These are phyloP conservation scores for Poecile montanus DNA, from an alignment of 2,797 vertebrate genomes.

Conservation along the genomic window DNA sequence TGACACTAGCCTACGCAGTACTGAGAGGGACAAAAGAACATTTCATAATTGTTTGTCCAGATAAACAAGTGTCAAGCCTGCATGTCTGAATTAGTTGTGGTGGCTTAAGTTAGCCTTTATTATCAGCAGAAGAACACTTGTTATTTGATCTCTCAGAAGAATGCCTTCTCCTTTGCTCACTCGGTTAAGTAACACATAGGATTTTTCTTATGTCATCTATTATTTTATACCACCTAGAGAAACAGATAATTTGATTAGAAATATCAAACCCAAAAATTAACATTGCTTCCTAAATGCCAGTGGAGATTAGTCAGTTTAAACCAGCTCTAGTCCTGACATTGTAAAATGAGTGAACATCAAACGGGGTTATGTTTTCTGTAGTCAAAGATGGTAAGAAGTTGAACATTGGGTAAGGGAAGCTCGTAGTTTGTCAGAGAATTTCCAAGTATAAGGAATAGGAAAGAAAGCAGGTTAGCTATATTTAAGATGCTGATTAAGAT, in stretches of 20 bases:
- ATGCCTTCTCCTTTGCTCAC: neutral
- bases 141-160: slow-evolving; percentile 24
- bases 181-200: neutral
- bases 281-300: neutral
- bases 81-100: slow-evolving; percentile 16
- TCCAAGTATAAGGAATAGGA: neutral
- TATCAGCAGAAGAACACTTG: slow-evolving; percentile 10
- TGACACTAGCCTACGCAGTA: neutral
- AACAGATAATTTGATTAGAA: neutral
- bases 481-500: neutral
- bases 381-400: neutral
- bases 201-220: neutral
- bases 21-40: slow-evolving; percentile 48
- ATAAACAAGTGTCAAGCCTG: slow-evolving; percentile 63
- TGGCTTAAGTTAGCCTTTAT: slow-evolving; percentile 40
- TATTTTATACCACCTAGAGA: neutral
- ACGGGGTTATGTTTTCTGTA: neutral
- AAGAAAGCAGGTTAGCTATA: neutral
- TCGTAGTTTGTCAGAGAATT: neutral
- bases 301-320: neutral
- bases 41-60: slow-evolving; percentile 65
- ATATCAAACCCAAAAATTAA: neutral
- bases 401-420: neutral
- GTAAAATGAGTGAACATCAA: neutral
- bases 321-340: neutral